Base-by-base conservation (phyloP, 2,888 invertebrate genomes). In the Anarsia innoxiella region DNA sequence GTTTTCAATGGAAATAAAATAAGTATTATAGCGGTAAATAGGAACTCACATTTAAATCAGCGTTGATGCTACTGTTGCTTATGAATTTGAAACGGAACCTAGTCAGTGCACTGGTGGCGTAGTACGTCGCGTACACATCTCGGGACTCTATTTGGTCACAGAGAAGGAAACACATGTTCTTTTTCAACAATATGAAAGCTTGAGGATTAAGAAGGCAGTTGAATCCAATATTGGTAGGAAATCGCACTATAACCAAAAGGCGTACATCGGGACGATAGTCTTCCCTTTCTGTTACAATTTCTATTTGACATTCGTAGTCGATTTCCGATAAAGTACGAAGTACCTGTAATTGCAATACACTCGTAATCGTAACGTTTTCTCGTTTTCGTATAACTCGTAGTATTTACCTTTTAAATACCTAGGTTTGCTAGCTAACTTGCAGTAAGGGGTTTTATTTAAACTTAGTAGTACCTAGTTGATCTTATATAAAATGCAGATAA, bases 51-150 rank as follows among this genome's bases (percentile, higher is more conserved):
- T 70, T 66, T 41, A 82, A 65, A 42, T 79, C 77, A 2, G 63
- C 40, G 46, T 82, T 83, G 13, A 80, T 60, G 40, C 77, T 80
- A 59, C 75, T 80, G 38, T 83, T 82, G 44, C 77, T 77, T 16
- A 71, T 39, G 37, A 76, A 83, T 15, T 63, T 56, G 16, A 83
- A 72, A 4, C 68, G 54, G 3, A 80, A 44, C 30, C 64, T 62
- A 6, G 60, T 59, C 31, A 30, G 54, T 1, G 70, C 57, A 1
- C 61, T 53, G 9, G 67, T 49, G 1, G 66, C 59, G 36, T 62
- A 74, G 39, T 76, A 76, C 0, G 54, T 51, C 0, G 70, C 14
- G 3, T 10, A 10, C 6, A 23, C 5, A 6, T 36, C 30, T 10
- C 31, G 31, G 2, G 39, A 35, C 3, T 48, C 49, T 0, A 65